Conservation (phyloP, 2,888 invertebrate species). For the Diploptera punctata region DNA sequence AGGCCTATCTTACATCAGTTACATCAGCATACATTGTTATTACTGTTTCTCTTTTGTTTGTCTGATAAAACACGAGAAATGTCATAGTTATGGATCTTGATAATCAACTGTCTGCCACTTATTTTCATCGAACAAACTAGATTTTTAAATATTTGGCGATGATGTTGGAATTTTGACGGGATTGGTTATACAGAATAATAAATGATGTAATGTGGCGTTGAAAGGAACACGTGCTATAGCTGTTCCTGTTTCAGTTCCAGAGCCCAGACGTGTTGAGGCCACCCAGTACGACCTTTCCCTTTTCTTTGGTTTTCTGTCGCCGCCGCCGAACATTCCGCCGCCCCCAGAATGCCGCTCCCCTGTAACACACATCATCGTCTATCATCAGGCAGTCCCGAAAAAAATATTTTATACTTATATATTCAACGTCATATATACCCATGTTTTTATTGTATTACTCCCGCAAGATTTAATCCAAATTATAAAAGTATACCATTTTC, state of each 20-base stretch:
- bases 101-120: neutral
- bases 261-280: constrained; percentile 98
- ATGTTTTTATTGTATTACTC: too few relatives aligned
- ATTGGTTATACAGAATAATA: neutral
- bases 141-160: neutral
- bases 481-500: too few relatives aligned
- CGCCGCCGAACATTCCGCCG: neutral
- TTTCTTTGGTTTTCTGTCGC: constrained; percentile 29
- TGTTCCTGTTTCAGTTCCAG: constrained; percentile 79
- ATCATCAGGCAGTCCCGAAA: too few relatives aligned
- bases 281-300: constrained; percentile 89
- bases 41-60: too few relatives aligned
- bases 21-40: too few relatives aligned
- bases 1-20: too few relatives aligned
- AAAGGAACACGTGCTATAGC: constrained; percentile 33
- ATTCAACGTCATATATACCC: too few relatives aligned
- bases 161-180: neutral
- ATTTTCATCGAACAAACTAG: neutral
- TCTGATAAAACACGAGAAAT: neutral
- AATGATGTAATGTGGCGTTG: constrained; percentile 1
- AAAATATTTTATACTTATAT: too few relatives aligned
- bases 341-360: neutral
- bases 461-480: too few relatives aligned
- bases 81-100: neutral
- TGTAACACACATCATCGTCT: neutral